Evolutionary conservation across 1,140 invertebrate species (phyloP).

Genomic region (Paraescarpia echinospica): DNA sequence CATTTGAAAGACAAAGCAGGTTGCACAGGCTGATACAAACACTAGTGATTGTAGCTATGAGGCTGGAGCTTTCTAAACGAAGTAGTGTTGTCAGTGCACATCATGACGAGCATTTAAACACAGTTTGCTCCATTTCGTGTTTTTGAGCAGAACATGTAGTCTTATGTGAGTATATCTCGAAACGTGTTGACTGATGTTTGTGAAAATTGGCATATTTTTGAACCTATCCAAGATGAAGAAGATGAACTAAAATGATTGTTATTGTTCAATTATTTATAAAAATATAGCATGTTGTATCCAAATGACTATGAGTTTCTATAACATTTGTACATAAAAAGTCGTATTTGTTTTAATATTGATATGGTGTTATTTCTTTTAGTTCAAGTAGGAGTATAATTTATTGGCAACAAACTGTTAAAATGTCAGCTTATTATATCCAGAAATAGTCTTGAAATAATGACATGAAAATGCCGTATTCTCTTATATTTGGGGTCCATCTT

Average conservation of each 20-base stretch:
- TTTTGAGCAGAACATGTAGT: conserved; percentile 37
- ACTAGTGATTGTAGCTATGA: not conserved
- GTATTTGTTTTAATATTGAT: conserved; percentile 10
- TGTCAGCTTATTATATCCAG: conserved; percentile 7
- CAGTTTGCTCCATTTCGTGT: not conserved
- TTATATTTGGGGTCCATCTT: conserved; percentile 7
- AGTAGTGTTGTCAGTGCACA: not conserved
- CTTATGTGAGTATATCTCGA: conserved; percentile 37
- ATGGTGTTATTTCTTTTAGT: not conserved
- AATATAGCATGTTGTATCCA: not conserved
- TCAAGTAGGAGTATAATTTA: not conserved
- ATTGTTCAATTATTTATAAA: not conserved
- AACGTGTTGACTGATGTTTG: conserved; percentile 62
- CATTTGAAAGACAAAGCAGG: not conserved
- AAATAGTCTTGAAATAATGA: conserved; percentile 3
- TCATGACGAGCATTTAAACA: not conserved
- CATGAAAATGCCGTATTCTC: conserved; percentile 2
- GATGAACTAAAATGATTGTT: not conserved
- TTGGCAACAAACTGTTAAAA: conserved; percentile 10
- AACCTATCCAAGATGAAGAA: conserved; percentile 29
- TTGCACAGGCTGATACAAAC: not conserved
- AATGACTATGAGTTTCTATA: not conserved
- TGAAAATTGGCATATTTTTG: conserved; percentile 34
- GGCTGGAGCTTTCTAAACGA: not conserved
- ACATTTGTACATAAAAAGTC: conserved; percentile 14